Percentiles rank a stretch among this genome's conserved stretches.
These are phyloP conservation scores for Clarias macrocephalus DNA, from an alignment of 2,113 vertebrate genomes.

Conservation along the genomic window DNA sequence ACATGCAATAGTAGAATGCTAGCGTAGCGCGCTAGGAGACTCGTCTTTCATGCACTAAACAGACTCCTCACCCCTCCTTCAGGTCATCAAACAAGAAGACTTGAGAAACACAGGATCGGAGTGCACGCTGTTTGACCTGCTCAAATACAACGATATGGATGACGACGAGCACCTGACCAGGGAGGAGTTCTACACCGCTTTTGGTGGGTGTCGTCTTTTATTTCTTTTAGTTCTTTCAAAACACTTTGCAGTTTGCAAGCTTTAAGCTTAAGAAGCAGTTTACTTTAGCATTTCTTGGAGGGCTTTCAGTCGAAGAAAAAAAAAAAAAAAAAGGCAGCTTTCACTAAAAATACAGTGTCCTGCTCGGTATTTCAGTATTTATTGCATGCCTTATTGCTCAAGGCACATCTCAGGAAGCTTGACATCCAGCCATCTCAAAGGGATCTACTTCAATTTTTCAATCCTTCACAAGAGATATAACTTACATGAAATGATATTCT, in stretches of 20 bases:
- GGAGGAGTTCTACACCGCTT: conserved; percentile 91
- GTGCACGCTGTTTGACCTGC: conserved; percentile 89
- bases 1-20: conserved; percentile 42
- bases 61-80: conserved; percentile 53
- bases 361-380: not conserved
- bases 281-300: not conserved
- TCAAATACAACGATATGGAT: conserved; percentile 89
- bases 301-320: not conserved
- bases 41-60: conserved; percentile 3
- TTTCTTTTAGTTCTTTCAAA: not conserved
- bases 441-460: conserved; percentile 6
- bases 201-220: conserved; percentile 78
- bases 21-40: not conserved
- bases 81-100: conserved; percentile 93
- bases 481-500: not conserved
- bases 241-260: not conserved
- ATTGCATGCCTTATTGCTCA: conserved; percentile 6
- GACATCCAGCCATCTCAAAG: not conserved
- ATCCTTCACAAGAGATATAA: not conserved
- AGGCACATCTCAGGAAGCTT: not conserved
- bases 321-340: not conserved
- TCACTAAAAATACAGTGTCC: not conserved
- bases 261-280: not conserved
- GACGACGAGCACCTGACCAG: conserved; percentile 83
- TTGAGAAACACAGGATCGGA: conserved; percentile 79